Conservation (phyloP, 2,797 vertebrate species). For the Delichon dasypus region DNA sequence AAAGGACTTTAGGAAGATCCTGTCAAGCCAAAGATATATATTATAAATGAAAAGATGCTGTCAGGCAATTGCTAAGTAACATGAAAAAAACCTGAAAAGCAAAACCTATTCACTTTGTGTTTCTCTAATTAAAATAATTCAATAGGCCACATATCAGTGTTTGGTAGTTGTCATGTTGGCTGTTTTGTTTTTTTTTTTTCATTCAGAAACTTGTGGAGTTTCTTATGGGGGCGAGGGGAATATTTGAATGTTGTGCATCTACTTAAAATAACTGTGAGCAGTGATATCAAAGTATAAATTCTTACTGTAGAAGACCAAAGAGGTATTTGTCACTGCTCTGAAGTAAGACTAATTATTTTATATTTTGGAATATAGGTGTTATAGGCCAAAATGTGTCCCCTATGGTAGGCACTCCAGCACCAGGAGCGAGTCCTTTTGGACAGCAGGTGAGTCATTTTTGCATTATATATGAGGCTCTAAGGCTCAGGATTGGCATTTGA, state of each 20-base stretch:
- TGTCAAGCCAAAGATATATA: neutral
- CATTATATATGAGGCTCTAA: neutral
- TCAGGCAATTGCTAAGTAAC: neutral
- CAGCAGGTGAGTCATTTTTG: slow-evolving; percentile 84
- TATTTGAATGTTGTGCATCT: neutral
- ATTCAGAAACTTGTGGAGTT: neutral
- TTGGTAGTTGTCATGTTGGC: neutral
- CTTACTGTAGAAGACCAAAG: neutral
- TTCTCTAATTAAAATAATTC: neutral
- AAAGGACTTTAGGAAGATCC: neutral
- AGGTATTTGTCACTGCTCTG: slow-evolving; percentile 13
- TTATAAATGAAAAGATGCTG: neutral
- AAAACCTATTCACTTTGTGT: neutral
- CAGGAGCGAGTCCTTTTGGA: slow-evolving; percentile 84
- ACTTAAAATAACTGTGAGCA: neutral
- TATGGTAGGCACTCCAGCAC: slow-evolving; percentile 86
- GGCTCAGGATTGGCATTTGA: neutral
- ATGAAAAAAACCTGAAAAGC: neutral
- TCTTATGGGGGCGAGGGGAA: neutral
- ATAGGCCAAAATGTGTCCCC: slow-evolving; percentile 82
- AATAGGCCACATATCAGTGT: neutral
- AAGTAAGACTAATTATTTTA: slow-evolving; percentile 66
- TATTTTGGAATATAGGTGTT: slow-evolving; percentile 83
- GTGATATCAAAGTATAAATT: neutral
- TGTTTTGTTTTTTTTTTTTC: neutral